Conservation (phyloP, 2,113 vertebrate genomes). For the Aepyceros melampus region DNA sequence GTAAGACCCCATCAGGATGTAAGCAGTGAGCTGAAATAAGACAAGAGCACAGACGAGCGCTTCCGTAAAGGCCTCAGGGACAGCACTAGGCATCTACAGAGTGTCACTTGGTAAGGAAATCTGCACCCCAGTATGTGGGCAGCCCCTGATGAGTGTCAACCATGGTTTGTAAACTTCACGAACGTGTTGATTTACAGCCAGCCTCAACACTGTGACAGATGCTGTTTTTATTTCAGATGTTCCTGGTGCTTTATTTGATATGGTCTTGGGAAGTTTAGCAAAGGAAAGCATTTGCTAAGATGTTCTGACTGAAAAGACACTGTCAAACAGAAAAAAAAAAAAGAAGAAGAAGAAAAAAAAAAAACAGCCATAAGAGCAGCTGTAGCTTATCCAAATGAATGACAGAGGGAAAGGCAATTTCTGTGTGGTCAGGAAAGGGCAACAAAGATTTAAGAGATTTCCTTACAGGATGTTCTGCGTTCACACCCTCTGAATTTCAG, state of each 20-base stretch:
- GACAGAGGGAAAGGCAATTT: slow-evolving; percentile 1
- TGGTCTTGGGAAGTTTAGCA: neutral
- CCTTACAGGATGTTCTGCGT: neutral
- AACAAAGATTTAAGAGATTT: slow-evolving; percentile 12
- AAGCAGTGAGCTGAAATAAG: neutral
- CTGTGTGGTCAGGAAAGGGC: slow-evolving; percentile 22
- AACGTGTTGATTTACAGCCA: neutral
- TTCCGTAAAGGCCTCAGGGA: neutral
- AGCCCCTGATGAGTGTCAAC: neutral
- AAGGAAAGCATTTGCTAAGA: slow-evolving; percentile 22
- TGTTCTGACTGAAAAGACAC: neutral
- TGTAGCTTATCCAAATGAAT: neutral
- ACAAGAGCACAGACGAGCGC: neutral
- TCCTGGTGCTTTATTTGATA: neutral
- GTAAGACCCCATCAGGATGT: neutral
- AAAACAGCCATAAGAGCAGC: neutral
- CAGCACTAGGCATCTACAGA: neutral
- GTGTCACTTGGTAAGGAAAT: neutral
- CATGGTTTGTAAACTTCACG: neutral
- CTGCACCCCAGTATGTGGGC: neutral
- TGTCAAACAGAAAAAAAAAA: neutral
- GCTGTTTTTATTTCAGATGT: slow-evolving; percentile 12
- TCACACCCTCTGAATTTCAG: neutral
- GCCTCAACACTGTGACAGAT: neutral
- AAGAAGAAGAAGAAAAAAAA: neutral